These are phyloP conservation scores for Melieria picta DNA, from an alignment of 2,888 invertebrate genomes.

Conservation along the genomic window DNA sequence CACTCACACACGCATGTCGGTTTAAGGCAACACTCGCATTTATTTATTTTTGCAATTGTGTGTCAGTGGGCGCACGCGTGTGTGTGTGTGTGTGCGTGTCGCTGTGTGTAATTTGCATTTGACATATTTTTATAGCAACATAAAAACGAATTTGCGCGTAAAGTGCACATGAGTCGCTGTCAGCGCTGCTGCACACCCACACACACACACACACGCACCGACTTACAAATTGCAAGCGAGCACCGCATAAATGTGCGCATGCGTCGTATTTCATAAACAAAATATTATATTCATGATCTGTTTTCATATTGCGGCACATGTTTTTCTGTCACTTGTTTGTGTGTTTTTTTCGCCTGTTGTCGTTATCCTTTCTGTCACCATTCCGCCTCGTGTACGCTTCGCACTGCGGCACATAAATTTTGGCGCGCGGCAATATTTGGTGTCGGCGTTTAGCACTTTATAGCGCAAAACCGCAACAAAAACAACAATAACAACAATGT, in stretches of 20 bases:
- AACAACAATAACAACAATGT: constrained; percentile 8
- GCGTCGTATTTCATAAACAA: constrained; percentile 35
- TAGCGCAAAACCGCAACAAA: not conserved
- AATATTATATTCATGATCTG: constrained; percentile 40
- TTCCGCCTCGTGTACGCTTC: too few relatives aligned
- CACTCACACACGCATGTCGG: constrained; percentile 8
- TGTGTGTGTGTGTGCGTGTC: constrained; percentile 16
- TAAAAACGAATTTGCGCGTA: constrained; percentile 34
- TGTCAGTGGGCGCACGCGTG: constrained; percentile 28
- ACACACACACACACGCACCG: not conserved
- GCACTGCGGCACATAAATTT: too few relatives aligned
- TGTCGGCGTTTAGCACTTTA: not conserved
- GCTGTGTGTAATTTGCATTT: constrained; percentile 51
- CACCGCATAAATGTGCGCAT: not conserved
- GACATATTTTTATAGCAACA: constrained; percentile 52
- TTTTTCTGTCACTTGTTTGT: constrained; percentile 1
- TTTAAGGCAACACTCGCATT: not conserved
- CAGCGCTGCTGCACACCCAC: not conserved
- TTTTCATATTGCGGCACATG: constrained; percentile 10
- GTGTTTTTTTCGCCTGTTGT: too few relatives aligned
- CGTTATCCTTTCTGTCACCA: too few relatives aligned
- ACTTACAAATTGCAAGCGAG: not conserved
- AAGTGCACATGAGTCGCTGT: constrained; percentile 10
- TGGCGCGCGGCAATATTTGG: too few relatives aligned
- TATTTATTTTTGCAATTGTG: not conserved